Base-by-base conservation (phyloP, 2,888 invertebrate species). In the Thecophora atra region DNA sequence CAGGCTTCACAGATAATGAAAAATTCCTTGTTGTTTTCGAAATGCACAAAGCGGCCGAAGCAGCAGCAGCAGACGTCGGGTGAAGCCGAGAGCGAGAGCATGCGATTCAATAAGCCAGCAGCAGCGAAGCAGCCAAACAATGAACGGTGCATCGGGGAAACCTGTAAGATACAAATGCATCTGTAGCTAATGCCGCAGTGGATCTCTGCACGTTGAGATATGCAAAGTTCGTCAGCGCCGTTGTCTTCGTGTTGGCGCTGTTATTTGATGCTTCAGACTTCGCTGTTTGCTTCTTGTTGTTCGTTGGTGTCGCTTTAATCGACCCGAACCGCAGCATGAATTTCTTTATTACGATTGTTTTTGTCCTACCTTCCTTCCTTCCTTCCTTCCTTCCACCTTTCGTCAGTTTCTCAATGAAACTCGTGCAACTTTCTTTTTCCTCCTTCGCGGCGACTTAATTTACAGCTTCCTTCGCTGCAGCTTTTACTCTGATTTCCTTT, bases 101-200 rank as follows among this genome's bases (percentile, higher is more conserved):
- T 51, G 62, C 56, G 52, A 63, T 70, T 70, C 63, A 70, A 62
- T 70, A 70, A 70, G 63, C 63, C 62, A 70, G 30, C 62, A 52
- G 21, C 60, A 63, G 63, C 68, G 44, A 42, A 52, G 24, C n/a
- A 30, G 13, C 52, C 17, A 52, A 37, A 11, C 52, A 26, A 30
- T 52, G 51, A 24, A 62, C 70, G 62, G 62, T 63, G 70, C 63
- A 70, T 63, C 24, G 52, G 56, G n/a, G n/a, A 70, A 73, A 73
- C 73, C 73, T 73, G 73, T 71, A 70, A 66, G 65, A 63, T 54
- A 67, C 64, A 69, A 69, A 69, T 73, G 56, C 58, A 68, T 73
- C 73, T 73, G 73, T 63, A 67, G 58, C 72, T 66, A 66, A 52
- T 72, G 63, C 30, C 62, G 62, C 6, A 62, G 24, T 30, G 17